Base-by-base conservation (phyloP, 1,140 invertebrate species). In the Apis florea region DNA sequence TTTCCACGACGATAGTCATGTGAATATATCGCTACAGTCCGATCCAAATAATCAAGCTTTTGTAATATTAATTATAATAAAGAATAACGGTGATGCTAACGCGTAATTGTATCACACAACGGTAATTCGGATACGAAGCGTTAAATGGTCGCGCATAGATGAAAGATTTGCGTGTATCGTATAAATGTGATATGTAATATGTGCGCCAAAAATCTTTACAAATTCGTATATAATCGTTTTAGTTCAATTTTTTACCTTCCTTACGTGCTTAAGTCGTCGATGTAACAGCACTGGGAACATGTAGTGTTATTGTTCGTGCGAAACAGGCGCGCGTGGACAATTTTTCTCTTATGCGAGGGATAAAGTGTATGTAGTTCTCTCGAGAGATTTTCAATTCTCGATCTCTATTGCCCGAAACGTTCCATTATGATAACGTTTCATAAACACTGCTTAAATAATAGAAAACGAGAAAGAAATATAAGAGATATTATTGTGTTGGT, bases 31-130 rank as follows among this genome's bases (percentile, higher is more conserved):
- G 91, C 91, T 92, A 92, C 91, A 93, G 92, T 93, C 92, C 92
- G 92, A 93, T 93, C 92, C 92, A 93, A 93, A 91, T 93, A 93
- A 92, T 93, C 92, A 93, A 92, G 92, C 92, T 93, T 93, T 93
- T 93, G 91, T 93, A 93, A 93, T 87, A 92, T 89, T 92, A 90
- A 90, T 92, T 91, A 92, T 91, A 92, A 92, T 91, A 90, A 91
- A 92, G 2, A 40, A 78, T 91, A 90, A 92, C 83, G 86, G 90
- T 89, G 87, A 91, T 92, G 88, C 88, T 91, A 90, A 89, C 86
- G 84, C 89, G 87, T 91, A 89, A 90, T 91, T 88, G 86, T 84
- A 84, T 91, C 61, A 83, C 78, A 79, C 40, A 84, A 40, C 77
- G 79, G 66, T 88, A 51, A 85, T 58, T 81, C 19, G 67, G 47